Evolutionary conservation across 2,113 vertebrate genomes (phyloP).

Genomic region (Castor canadensis): DNA sequence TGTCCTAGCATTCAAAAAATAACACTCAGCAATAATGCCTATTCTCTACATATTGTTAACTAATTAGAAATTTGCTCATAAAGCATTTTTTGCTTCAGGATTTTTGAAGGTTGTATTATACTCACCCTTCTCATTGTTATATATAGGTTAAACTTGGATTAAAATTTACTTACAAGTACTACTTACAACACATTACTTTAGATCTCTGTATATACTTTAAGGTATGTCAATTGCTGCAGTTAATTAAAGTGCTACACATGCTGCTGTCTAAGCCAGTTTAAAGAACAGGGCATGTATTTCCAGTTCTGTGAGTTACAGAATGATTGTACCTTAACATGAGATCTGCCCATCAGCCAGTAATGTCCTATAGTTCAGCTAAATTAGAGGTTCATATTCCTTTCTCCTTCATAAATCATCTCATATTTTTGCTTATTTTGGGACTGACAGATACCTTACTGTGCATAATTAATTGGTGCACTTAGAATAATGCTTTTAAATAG

Average conservation of each 20-base stretch:
- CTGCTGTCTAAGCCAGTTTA: slow-evolving; percentile 83
- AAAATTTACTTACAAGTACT: slow-evolving; percentile 74
- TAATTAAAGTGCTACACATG: slow-evolving; percentile 84
- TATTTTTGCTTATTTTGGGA: slow-evolving; percentile 71
- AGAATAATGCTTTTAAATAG: slow-evolving; percentile 38
- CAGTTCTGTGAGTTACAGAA: slow-evolving; percentile 82
- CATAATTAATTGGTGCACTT: slow-evolving; percentile 56
- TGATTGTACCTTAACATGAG: slow-evolving; percentile 80
- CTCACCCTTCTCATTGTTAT: slow-evolving; percentile 56
- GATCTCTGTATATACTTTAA: slow-evolving; percentile 81
- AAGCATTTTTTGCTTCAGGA: slow-evolving; percentile 32
- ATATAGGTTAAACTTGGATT: slow-evolving; percentile 73
- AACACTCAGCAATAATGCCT: background rate
- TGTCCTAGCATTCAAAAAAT: slow-evolving; percentile 17
- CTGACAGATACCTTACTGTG: slow-evolving; percentile 74
- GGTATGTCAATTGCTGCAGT: slow-evolving; percentile 80
- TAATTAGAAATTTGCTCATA: slow-evolving; percentile 48
- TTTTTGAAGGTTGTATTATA: slow-evolving; percentile 38
- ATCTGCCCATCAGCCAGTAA: slow-evolving; percentile 73
- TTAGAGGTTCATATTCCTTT: slow-evolving; percentile 66
- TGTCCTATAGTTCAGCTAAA: slow-evolving; percentile 63
- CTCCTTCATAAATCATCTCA: background rate
- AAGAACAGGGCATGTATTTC: slow-evolving; percentile 82
- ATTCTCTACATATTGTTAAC: slow-evolving; percentile 7
- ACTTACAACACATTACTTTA: slow-evolving; percentile 76